Conservation (phyloP, 2,797 vertebrate genomes). For the Myotis myotis region DNA sequence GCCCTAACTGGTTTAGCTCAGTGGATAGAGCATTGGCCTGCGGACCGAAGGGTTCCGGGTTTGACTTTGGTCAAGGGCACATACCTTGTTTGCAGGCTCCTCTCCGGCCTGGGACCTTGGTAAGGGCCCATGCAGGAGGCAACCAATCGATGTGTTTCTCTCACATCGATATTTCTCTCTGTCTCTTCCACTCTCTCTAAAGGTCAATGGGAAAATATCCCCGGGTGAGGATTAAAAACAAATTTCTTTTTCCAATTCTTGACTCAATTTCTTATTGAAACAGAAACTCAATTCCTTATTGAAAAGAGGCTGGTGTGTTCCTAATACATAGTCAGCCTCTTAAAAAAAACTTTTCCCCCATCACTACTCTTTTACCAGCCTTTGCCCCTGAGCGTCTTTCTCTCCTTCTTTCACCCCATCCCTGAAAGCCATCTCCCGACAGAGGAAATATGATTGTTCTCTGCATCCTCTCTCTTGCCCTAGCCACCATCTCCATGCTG, state of each 20-base stretch:
- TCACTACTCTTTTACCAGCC: not conserved
- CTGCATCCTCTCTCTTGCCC: not conserved
- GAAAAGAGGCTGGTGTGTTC: not conserved
- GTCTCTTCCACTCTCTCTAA: too few relatives aligned
- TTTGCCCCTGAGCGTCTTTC: not conserved
- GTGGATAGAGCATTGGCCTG: too few relatives aligned
- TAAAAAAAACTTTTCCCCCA: not conserved
- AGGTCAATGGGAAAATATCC: too few relatives aligned
- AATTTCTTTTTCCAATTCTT: not conserved
- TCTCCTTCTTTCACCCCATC: not conserved
- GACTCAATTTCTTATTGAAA: conserved; percentile 5
- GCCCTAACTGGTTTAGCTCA: too few relatives aligned
- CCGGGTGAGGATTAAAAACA: too few relatives aligned
- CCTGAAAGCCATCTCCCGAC: not conserved
- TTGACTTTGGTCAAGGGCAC: too few relatives aligned
- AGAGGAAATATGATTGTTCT: not conserved
- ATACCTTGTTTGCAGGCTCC: too few relatives aligned
- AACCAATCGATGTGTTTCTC: too few relatives aligned
- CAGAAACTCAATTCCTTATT: not conserved
- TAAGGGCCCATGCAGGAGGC: too few relatives aligned
- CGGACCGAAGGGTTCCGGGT: too few relatives aligned
- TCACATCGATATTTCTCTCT: too few relatives aligned
- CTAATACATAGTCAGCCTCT: not conserved
- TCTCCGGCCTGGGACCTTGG: too few relatives aligned
- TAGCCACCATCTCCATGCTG: not conserved